Evolutionary conservation across 2,888 invertebrate species (phyloP).

Genomic region (Operophtera brumata): DNA sequence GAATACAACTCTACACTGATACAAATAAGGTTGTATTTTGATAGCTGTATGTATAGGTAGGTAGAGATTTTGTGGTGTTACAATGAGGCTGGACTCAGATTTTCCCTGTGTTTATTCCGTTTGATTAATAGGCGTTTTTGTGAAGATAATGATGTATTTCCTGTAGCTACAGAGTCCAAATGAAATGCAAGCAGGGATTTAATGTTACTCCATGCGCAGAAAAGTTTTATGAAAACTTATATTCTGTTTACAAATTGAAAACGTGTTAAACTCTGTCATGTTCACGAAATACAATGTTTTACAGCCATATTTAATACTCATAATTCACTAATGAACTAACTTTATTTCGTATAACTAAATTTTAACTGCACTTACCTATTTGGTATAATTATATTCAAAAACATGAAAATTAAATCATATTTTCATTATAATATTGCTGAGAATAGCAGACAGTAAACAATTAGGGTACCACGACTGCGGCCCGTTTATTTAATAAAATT

Average conservation of each 20-base stretch:
- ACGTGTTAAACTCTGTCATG: conserved; percentile 3
- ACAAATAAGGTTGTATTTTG: conserved; percentile 36
- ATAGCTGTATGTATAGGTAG: conserved; percentile 29
- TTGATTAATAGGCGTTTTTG: conserved; percentile 38
- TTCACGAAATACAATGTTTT: conserved; percentile 19
- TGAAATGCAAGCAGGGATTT: neutral
- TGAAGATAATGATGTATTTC: conserved; percentile 25
- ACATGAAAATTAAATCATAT: conserved; percentile 35
- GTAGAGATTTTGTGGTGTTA: conserved; percentile 43
- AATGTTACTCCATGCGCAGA: conserved; percentile 4
- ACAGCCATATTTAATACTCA: conserved; percentile 17
- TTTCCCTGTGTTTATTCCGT: conserved; percentile 42
- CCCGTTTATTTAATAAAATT: conserved; percentile 72
- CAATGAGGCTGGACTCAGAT: conserved; percentile 48
- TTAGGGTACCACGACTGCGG: conserved; percentile 49
- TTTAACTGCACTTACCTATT: conserved; percentile 31
- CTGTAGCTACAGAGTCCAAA: conserved; percentile 13
- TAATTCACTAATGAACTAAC: conserved; percentile 48
- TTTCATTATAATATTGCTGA: conserved; percentile 39
- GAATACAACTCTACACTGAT: conserved; percentile 44
- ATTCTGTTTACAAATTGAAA: conserved; percentile 8
- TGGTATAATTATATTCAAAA: conserved; percentile 37
- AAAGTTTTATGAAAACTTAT: neutral
- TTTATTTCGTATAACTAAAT: conserved; percentile 30
- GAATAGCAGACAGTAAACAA: conserved; percentile 55